Evolutionary conservation across 2,113 vertebrate genomes (phyloP).

Genomic region (Sylvietta virens): DNA sequence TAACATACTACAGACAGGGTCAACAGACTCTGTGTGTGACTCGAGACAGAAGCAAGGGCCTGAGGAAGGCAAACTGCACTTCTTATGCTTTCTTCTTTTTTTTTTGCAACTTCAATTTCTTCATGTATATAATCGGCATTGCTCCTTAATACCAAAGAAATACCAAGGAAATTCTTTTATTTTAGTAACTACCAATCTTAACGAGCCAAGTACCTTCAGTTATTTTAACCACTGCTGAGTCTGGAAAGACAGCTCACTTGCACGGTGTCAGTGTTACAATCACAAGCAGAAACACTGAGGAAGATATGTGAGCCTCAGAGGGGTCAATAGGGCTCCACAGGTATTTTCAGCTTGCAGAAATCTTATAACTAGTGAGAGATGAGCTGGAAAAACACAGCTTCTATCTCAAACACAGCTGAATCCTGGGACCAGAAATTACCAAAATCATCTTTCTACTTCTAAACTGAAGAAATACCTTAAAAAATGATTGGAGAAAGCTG

Average conservation of each 20-base stretch:
- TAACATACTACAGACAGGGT: neutral
- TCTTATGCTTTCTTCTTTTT: neutral
- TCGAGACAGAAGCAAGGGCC: neutral
- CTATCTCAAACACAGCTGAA: neutral
- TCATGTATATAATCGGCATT: fast-evolving
- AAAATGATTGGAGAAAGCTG: neutral
- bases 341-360: neutral
- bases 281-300: neutral
- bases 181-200: neutral
- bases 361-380: neutral
- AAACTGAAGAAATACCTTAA: neutral
- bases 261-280: neutral
- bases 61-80: neutral
- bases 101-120: neutral
- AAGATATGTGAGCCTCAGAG: neutral
- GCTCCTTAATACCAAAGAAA: neutral
- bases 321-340: neutral
- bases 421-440: neutral
- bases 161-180: neutral
- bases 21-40: neutral
- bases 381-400: neutral
- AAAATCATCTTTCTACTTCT: neutral
- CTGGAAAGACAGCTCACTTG: neutral
- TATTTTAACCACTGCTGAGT: neutral
- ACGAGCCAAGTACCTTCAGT: neutral